Percentiles rank a stretch among this genome's conserved stretches.
phyloP scores from a whole-genome alignment of 2,888 invertebrate species.

The Heliconius sara region DNA sequence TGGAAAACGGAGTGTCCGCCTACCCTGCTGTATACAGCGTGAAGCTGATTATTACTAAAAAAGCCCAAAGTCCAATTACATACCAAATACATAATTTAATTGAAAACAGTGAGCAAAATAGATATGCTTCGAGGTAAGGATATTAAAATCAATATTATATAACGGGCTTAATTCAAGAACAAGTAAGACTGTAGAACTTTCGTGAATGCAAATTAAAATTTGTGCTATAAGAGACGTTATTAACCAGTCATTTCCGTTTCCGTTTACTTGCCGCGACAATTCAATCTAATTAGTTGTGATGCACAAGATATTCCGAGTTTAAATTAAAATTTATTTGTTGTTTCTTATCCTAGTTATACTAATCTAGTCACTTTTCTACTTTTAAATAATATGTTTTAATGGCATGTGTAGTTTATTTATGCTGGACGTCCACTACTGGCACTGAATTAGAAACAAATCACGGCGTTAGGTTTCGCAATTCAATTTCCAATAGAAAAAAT shows the following conservation, averaged over 20 bases:
- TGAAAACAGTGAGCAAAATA: neutral
- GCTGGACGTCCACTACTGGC: too few species aligned
- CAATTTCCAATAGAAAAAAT: too few species aligned
- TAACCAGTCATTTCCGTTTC: constrained; percentile 15
- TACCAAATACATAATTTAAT: neutral
- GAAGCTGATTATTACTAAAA: too few species aligned
- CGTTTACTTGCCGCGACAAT: constrained; percentile 25
- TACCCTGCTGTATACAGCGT: too few species aligned
- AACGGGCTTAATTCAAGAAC: constrained; percentile 1
- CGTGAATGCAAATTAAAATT: constrained; percentile 8
- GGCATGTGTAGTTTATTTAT: neutral
- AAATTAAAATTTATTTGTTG: constrained; percentile 11
- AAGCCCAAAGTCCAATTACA: neutral
- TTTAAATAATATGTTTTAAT: neutral
- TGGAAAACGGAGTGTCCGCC: too few species aligned
- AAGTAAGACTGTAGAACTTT: constrained; percentile 1
- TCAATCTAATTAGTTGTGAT: constrained; percentile 16
- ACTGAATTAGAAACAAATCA: too few species aligned
- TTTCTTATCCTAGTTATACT: constrained; percentile 8
- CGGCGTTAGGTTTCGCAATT: too few species aligned
- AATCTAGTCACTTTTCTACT: constrained; percentile 1
- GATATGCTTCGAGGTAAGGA: neutral
- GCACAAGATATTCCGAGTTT: constrained; percentile 6
- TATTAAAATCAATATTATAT: constrained; percentile 1
- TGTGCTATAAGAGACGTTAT: constrained; percentile 15